Evolutionary conservation across 2,888 invertebrate species (phyloP).

Genomic region (Phasia obesa): DNA sequence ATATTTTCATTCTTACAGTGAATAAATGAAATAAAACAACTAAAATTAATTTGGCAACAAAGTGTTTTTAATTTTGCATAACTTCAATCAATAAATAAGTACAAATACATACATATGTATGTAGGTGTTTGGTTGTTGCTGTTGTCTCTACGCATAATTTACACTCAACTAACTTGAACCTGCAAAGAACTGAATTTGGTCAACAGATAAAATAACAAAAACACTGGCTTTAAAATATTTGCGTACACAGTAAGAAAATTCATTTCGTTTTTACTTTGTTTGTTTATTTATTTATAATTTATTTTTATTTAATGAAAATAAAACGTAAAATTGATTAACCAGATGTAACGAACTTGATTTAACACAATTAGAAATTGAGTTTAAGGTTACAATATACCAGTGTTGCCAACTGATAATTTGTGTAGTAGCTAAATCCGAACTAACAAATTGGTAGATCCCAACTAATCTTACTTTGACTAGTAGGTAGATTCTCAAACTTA

Average conservation of each 20-base stretch:
- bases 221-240: conserved; percentile 39
- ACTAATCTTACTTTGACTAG: no score
- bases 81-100: conserved; percentile 34
- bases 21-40: conserved; percentile 14
- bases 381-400: no score
- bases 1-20: not conserved
- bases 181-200: conserved; percentile 5
- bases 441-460: no score
- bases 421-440: no score
- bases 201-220: not conserved
- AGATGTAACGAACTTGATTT: no score
- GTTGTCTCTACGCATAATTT: conserved; percentile 12
- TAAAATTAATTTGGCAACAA: not conserved
- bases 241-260: conserved; percentile 25
- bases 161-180: not conserved
- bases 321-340: no score
- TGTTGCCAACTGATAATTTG: no score
- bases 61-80: not conserved
- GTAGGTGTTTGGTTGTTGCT: conserved; percentile 16
- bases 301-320: not conserved
- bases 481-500: no score
- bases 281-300: not conserved
- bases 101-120: no score
- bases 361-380: no score
- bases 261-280: not conserved